A percentile compares a stretch with the other conserved stretches of the same genome.
These are phyloP conservation scores for Osedax frankpressi DNA, from an alignment of 2,888 invertebrate species.

Conservation along the genomic window DNA sequence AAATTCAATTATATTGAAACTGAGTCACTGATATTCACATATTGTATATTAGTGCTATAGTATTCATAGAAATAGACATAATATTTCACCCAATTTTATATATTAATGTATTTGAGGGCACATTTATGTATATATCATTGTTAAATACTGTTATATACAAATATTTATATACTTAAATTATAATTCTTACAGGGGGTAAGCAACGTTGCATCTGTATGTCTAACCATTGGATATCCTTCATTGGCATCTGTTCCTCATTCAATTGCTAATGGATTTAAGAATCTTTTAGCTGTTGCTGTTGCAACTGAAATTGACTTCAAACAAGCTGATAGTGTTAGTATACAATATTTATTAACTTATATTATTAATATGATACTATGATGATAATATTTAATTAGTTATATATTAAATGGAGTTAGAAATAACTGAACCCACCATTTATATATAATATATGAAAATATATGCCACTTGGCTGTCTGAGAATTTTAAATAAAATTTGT, in stretches of 20 bases:
- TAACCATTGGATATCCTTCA: slow-evolving; percentile 88
- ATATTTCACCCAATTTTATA: background rate
- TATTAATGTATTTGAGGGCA: background rate
- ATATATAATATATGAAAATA: background rate
- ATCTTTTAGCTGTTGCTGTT: slow-evolving; percentile 87
- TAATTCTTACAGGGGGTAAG: slow-evolving; percentile 60
- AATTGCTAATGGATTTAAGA: slow-evolving; percentile 93
- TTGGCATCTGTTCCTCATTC: slow-evolving; percentile 92
- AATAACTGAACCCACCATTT: slow-evolving; percentile 25
- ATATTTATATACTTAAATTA: background rate
- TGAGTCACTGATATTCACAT: background rate
- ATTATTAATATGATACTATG: background rate
- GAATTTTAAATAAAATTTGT: too few species aligned
- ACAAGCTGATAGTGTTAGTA: slow-evolving; percentile 76
- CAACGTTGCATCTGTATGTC: slow-evolving; percentile 81
- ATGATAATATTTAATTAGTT: background rate
- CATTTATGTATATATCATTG: background rate
- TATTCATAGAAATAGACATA: background rate
- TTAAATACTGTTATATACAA: background rate
- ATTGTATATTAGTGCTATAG: background rate
- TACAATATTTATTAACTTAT: background rate
- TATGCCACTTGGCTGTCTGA: background rate
- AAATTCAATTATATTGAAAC: background rate
- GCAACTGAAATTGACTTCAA: slow-evolving; percentile 88
- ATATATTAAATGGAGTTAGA: slow-evolving; percentile 18